Evolutionary conservation across 2,113 vertebrate genomes (phyloP), one percentile per base, ranked within the genome.

Genomic region (Melanotaenia duboulayi): DNA sequence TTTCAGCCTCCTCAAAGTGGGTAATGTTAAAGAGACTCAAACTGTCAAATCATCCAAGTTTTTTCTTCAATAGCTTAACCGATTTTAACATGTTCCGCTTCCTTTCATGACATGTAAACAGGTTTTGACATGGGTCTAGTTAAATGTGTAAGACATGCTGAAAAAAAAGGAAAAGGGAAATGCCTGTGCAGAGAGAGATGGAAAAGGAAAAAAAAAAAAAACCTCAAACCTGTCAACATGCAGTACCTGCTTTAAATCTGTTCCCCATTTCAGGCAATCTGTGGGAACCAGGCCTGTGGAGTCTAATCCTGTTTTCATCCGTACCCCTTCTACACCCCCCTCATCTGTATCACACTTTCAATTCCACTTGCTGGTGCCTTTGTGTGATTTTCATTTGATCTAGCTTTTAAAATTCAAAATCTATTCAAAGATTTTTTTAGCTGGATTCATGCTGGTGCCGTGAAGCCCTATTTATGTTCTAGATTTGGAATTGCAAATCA

Each of bases 221-320:
- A 39, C 16, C 78, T 85, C 83, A 82, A 92, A 93, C 91, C 94
- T 94, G 93, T 94, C 94, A 95, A 92, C 93, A 92, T 76, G 71
- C 89, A 81, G 84, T 93, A 94, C 91, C 93, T 93, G 91, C 92
- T 93, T 93, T 93, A 93, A 93, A 93, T 93, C 93, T 93, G 90
- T 92, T 92, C 91, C 90, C 89, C 90, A 79, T 93, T 93, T 92
- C 88, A 94, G 81, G 93, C 92, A 94, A 95, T 94, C 94, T 94
- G 92, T 93, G 92, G 92, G 92, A 93, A 93, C 91, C 94, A 95
- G 94, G 92, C 93, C 93, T 92, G 90, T 92, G 89, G 90, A 89
- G 92, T 89, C 90, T 94, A 94, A 95, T 94, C 94, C 94, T 92
- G 92, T 94, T 94, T 94, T 94, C 94, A 94, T 91, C 91, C 92